A percentile compares a stretch with the other conserved stretches of the same genome.
phyloP scores from a whole-genome alignment of 2,797 vertebrate species.

The Echiichthys vipera region DNA sequence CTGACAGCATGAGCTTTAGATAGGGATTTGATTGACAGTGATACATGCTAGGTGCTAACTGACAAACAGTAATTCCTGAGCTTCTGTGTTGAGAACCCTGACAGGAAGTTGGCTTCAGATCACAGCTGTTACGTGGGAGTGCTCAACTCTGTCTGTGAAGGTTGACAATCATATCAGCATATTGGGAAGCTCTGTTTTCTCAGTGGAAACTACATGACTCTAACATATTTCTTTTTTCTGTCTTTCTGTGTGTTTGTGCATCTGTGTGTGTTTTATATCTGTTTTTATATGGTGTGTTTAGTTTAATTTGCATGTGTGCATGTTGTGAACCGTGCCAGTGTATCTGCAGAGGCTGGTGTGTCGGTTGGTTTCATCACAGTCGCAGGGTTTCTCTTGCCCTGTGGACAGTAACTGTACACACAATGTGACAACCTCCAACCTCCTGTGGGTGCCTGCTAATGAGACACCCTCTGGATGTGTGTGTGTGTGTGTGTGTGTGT shows the following conservation, averaged over 20 bases:
- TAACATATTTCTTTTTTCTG: neutral
- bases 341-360: slow-evolving; percentile 27
- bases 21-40: slow-evolving; percentile 15
- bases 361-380: slow-evolving; percentile 31
- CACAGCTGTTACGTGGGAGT: slow-evolving; percentile 1
- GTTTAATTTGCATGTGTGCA: slow-evolving; percentile 3
- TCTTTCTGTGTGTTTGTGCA: too few relatives aligned
- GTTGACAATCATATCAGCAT: slow-evolving; percentile 8
- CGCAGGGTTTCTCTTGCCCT: slow-evolving; percentile 59
- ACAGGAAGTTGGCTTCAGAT: slow-evolving; percentile 35
- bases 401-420: slow-evolving; percentile 49
- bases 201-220: neutral
- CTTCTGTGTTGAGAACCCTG: slow-evolving; percentile 12
- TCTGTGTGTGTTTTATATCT: too few relatives aligned
- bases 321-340: neutral
- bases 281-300: neutral
- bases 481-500: slow-evolving; percentile 4
- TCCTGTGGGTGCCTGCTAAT: slow-evolving; percentile 78
- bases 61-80: slow-evolving; percentile 24
- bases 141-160: neutral
- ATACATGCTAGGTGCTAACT: slow-evolving; percentile 7
- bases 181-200: neutral
- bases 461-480: slow-evolving; percentile 60
- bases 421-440: slow-evolving; percentile 74
- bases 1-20: neutral